Evolutionary conservation across 2,888 invertebrate species (phyloP), one percentile per base, ranked within the genome.

Genomic region (Allolobophora icterica): DNA sequence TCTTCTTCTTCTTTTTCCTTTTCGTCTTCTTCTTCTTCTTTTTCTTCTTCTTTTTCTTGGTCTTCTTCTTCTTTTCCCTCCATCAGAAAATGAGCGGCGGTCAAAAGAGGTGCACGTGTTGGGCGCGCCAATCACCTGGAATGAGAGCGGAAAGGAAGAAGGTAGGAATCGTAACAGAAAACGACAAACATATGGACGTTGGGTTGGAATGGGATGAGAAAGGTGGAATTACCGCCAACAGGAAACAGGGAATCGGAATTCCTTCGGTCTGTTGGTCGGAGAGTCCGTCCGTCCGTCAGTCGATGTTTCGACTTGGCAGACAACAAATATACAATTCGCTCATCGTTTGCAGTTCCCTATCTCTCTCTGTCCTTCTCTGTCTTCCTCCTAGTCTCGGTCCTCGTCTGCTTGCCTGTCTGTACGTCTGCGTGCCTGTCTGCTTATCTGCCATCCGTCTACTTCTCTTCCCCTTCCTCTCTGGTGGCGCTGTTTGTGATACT

Each of bases 81-180:
- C 71, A 71, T 71, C n/a, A 71, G 71, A 71, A 71, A 71, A n/a
- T 71, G n/a, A 71, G 71, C 71, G 71, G n/a, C 71, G 71, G 30
- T 30, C 71, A 71, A 71, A 71, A 71, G 30, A 71, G 3, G 30
- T n/a, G 71, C 71, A 71, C 71, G 71, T 71, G 71, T 71, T 71
- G 71, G 71, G 71, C 71, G 71, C 30, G 71, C n/a, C 71, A 71
- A n/a, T 71, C 71, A 71, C 71, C 8, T 71, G 71, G 71, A 71
- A n/a, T 71, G 71, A 71, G 71, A 71, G 71, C 30, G 71, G 24
- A 5, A n/a, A n/a, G 71, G n/a, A n/a, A 13, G 30, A n/a, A 71
- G 71, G 71, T n/a, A 71, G 71, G n/a, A 71, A 30, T 71, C 71
- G 71, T n/a, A n/a, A 71, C 71, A 71, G 71, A 71, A 71, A 71